Evolutionary conservation across 2,113 vertebrate species (phyloP).

Genomic region (Pionites leucogaster): DNA sequence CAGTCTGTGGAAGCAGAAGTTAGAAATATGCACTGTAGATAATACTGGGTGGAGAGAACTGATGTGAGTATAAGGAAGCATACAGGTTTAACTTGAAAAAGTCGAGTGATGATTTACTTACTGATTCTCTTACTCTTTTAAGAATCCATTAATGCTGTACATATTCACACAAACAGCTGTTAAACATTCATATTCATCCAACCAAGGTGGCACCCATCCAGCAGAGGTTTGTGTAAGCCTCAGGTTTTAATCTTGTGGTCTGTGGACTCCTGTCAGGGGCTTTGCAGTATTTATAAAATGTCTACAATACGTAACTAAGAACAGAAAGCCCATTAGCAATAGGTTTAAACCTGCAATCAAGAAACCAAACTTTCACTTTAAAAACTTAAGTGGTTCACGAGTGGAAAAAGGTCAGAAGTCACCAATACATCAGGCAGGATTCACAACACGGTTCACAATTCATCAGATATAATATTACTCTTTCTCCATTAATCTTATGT

Average conservation of each 20-base stretch:
- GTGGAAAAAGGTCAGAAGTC: background rate
- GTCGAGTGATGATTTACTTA: background rate
- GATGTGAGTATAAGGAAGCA: background rate
- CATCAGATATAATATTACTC: background rate
- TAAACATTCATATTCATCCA: background rate
- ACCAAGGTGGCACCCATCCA: background rate
- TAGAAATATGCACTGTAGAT: background rate
- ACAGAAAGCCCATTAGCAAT: background rate
- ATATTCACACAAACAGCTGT: background rate
- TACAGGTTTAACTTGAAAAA: background rate
- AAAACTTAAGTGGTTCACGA: background rate
- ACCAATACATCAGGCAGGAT: background rate
- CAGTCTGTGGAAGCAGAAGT: background rate
- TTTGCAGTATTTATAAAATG: background rate
- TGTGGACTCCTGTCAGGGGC: background rate
- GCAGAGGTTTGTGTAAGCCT: background rate
- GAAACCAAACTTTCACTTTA: background rate
- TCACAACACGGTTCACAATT: rapidly evolving
- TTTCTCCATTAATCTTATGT: background rate
- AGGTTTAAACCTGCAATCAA: background rate
- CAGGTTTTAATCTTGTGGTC: background rate
- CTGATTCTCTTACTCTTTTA: background rate
- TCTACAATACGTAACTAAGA: background rate
- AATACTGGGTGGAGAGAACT: background rate
- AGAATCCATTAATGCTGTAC: background rate